Conservation (phyloP, 2,113 vertebrate species). For the Macaca mulatta region DNA sequence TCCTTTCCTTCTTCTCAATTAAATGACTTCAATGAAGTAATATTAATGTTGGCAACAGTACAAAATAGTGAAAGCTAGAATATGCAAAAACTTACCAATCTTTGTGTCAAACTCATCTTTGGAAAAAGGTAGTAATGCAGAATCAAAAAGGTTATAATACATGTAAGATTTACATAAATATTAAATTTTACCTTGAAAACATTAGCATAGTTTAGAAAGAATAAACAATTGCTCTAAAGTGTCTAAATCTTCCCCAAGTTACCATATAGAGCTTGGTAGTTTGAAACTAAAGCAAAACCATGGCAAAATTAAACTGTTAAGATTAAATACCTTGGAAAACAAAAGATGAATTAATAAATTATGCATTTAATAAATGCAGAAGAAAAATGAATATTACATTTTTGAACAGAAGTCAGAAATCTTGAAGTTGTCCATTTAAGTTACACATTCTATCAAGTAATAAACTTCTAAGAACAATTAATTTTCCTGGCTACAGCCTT, state of each 20-base stretch:
- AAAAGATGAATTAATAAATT: conserved; percentile 7
- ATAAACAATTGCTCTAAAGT: neutral
- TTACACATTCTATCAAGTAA: conserved; percentile 21
- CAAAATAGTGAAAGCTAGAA: conserved; percentile 56
- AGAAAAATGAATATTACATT: neutral
- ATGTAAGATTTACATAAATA: neutral
- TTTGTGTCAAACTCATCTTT: conserved; percentile 22
- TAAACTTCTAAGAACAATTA: neutral
- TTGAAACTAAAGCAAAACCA: conserved; percentile 30
- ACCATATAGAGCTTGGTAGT: neutral
- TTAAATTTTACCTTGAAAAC: conserved; percentile 27
- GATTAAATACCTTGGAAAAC: conserved; percentile 12
- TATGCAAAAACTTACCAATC: conserved; percentile 18
- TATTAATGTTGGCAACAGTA: conserved; percentile 42
- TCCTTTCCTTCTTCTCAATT: conserved; percentile 22
- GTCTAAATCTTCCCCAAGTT: neutral
- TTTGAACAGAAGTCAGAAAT: conserved; percentile 33
- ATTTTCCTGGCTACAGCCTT: neutral
- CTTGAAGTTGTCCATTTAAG: conserved; percentile 26
- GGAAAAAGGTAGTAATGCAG: conserved; percentile 28
- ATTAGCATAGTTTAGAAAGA: neutral
- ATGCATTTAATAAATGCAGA: neutral
- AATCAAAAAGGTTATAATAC: conserved; percentile 35
- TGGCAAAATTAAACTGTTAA: conserved; percentile 23
- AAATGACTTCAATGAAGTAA: conserved; percentile 58